Percentiles rank a stretch among this genome's conserved stretches.
phyloP scores from a whole-genome alignment of 2,797 vertebrate genomes.

The Alosa sapidissima region DNA sequence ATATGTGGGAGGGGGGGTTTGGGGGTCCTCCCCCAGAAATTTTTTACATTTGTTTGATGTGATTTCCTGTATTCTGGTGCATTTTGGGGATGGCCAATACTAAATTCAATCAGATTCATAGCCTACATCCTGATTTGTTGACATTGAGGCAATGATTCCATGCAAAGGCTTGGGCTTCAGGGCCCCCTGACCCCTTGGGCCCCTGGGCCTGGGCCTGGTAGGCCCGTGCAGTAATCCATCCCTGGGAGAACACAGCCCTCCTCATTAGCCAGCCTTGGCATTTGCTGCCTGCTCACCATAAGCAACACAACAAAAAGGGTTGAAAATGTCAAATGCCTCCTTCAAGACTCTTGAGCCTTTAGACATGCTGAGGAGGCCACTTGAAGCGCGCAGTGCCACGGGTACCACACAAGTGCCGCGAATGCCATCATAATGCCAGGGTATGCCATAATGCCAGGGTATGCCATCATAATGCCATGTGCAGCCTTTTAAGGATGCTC shows the following conservation, averaged over 20 bases:
- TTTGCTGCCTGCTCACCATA: not conserved
- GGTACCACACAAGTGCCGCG: not conserved
- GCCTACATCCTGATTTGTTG: too few relatives aligned
- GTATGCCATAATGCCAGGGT: not conserved
- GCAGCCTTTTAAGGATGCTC: not conserved
- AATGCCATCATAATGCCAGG: not conserved
- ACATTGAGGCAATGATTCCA: too few relatives aligned
- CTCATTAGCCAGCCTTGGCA: conserved; percentile 11
- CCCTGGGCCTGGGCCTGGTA: too few relatives aligned
- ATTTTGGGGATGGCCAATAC: too few relatives aligned
- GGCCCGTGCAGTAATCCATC: too few relatives aligned
- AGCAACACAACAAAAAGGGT: conserved; percentile 11
- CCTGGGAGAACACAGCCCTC: conserved; percentile 29
- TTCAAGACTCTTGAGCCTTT: not conserved
- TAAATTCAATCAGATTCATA: too few relatives aligned
- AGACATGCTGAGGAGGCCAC: not conserved
- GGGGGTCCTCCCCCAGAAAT: too few relatives aligned
- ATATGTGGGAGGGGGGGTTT: too few relatives aligned
- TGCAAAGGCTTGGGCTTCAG: too few relatives aligned
- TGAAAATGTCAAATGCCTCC: conserved; percentile 12
- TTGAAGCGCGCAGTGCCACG: not conserved
- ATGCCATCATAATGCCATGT: not conserved
- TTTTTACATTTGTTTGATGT: too few relatives aligned
- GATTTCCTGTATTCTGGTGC: too few relatives aligned
- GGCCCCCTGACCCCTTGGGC: too few relatives aligned